A percentile compares a stretch with the other conserved stretches of the same genome.
Evolutionary conservation across 2,113 vertebrate genomes (phyloP).

Genomic region (Triplophysa tibetana): DNA sequence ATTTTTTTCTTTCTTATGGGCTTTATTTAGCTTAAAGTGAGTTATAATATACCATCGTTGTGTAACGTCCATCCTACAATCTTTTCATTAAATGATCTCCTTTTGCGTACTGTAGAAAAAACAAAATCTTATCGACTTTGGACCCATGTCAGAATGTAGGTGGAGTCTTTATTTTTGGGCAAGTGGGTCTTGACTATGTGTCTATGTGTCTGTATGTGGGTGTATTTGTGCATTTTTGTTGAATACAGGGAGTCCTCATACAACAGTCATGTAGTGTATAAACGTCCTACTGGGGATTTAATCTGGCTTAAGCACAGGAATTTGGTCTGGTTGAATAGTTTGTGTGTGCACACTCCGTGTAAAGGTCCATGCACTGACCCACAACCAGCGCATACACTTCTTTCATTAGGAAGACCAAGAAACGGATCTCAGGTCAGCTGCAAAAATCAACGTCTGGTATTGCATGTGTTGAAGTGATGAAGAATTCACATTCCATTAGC

Average conservation of each 20-base stretch:
- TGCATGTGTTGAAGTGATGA: background rate
- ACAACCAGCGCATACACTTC: background rate
- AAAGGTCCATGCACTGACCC: slow-evolving; percentile 16
- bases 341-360: background rate
- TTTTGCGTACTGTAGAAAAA: too few species aligned
- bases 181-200: background rate
- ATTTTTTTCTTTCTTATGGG: too few species aligned
- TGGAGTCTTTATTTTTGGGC: background rate
- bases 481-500: background rate
- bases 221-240: slow-evolving; percentile 16
- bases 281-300: slow-evolving; percentile 27
- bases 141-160: too few species aligned
- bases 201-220: slow-evolving; percentile 4
- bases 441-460: background rate
- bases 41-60: too few species aligned
- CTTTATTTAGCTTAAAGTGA: too few species aligned
- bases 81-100: too few species aligned
- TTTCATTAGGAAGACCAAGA: background rate
- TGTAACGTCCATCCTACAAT: too few species aligned
- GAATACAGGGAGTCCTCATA: slow-evolving; percentile 25
- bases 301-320: slow-evolving; percentile 45
- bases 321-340: slow-evolving; percentile 34
- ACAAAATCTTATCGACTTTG: too few species aligned
- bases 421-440: slow-evolving; percentile 20
- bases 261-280: slow-evolving; percentile 45